A percentile compares a stretch with the other conserved stretches of the same genome.
phyloP scores from a whole-genome alignment of 2,797 vertebrate species.

The Lagorchestes hirsutus region DNA sequence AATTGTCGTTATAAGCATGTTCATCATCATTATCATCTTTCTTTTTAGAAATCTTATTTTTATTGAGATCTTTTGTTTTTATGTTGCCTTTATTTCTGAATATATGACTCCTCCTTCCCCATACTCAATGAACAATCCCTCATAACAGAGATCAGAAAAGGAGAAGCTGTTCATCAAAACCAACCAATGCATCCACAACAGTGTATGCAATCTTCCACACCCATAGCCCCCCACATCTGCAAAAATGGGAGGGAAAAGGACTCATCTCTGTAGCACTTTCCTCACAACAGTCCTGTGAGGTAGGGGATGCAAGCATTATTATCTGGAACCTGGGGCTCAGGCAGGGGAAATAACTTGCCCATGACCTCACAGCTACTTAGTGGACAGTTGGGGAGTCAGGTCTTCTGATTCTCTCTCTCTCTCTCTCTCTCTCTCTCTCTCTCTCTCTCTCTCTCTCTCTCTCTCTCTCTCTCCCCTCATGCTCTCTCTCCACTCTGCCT shows the following conservation, averaged over 20 bases:
- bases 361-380: background rate
- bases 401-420: background rate
- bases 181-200: background rate
- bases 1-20: background rate
- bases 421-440: too few relatives aligned
- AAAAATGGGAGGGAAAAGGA: background rate
- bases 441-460: too few relatives aligned
- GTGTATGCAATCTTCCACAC: background rate
- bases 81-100: background rate
- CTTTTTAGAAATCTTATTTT: background rate
- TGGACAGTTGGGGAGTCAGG: background rate
- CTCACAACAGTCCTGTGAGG: background rate
- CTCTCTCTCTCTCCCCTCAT: too few relatives aligned
- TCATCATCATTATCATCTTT: background rate
- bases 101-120: background rate
- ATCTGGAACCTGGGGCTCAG: background rate
- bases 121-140: background rate
- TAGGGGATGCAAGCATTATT: conserved; percentile 8
- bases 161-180: background rate
- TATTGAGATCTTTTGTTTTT: background rate
- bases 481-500: too few relatives aligned
- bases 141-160: background rate
- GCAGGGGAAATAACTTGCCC: background rate
- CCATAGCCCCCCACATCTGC: background rate
- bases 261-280: conserved; percentile 24